Conservation (phyloP, 1,140 invertebrate genomes). For the Hermetia illucens region DNA sequence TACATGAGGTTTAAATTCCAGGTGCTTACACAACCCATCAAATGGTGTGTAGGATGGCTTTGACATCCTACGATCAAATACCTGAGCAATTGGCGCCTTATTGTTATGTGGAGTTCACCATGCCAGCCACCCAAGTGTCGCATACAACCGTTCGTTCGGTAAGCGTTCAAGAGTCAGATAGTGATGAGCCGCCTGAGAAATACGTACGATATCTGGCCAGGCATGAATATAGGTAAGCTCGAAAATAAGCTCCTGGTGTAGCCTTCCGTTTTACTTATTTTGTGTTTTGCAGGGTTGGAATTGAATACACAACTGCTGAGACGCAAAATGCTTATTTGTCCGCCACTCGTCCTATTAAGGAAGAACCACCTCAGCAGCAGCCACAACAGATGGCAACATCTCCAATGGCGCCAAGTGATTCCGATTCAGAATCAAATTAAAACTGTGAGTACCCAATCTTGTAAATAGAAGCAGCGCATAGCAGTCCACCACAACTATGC, state of each 20-base stretch:
- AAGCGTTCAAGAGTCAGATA: slow-evolving; percentile 75
- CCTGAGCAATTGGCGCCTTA: slow-evolving; percentile 81
- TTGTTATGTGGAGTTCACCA: slow-evolving; percentile 92
- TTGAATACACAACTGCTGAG: slow-evolving; percentile 67
- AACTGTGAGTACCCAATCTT: too few species aligned
- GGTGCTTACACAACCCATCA: slow-evolving; percentile 94
- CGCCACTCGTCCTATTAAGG: slow-evolving; percentile 41
- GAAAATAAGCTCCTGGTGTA: too few species aligned
- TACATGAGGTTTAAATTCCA: slow-evolving; percentile 32
- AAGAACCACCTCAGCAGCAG: slow-evolving; percentile 29
- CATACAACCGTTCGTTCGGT: slow-evolving; percentile 94
- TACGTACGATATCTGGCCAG: slow-evolving; percentile 94
- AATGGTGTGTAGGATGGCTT: slow-evolving; percentile 79
- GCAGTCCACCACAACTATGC: too few species aligned
- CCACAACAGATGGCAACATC: slow-evolving; percentile 25
- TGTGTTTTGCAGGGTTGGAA: slow-evolving; percentile 52
- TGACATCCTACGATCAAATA: slow-evolving; percentile 95
- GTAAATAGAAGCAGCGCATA: too few species aligned
- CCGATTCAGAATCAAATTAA: slow-evolving; percentile 34
- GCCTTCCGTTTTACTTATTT: slow-evolving; percentile 5
- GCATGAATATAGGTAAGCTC: slow-evolving; percentile 81
- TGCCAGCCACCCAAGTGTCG: slow-evolving; percentile 95
- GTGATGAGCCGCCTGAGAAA: slow-evolving; percentile 92
- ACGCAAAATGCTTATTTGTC: slow-evolving; percentile 58
- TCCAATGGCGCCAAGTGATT: slow-evolving; percentile 38